These are phyloP conservation scores for Amphimallon solstitiale DNA, from an alignment of 2,888 invertebrate species.

Conservation along the genomic window DNA sequence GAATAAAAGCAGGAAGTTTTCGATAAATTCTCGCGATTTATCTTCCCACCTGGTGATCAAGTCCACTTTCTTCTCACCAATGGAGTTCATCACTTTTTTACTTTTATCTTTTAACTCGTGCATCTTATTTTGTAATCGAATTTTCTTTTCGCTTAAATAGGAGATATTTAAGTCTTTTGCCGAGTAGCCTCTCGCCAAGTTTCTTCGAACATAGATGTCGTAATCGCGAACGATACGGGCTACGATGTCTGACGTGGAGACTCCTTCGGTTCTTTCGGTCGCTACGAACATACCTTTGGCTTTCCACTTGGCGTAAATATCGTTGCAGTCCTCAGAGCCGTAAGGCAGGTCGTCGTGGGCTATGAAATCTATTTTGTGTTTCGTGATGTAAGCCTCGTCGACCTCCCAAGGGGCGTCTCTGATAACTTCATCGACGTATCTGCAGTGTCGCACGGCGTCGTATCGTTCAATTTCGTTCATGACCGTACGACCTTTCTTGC, in stretches of 20 bases:
- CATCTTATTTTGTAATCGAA: conserved; percentile 96
- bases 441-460: conserved; percentile 97
- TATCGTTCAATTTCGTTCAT: conserved; percentile 97
- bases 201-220: conserved; percentile 96
- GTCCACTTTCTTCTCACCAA: conserved; percentile 88
- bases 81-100: conserved; percentile 82
- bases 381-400: conserved; percentile 87
- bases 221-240: conserved; percentile 98
- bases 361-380: conserved; percentile 98
- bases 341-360: conserved; percentile 99
- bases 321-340: conserved; percentile 82
- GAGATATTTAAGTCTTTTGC: conserved; percentile 99
- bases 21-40: conserved; percentile 96
- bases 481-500: conserved; percentile 92
- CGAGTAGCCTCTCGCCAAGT: conserved; percentile 96
- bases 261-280: conserved; percentile 92
- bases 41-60: conserved; percentile 98
- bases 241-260: conserved; percentile 98
- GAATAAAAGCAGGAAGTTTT: conserved; percentile 93
- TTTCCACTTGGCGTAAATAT: conserved; percentile 90
- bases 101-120: conserved; percentile 94
- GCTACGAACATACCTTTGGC: conserved; percentile 97
- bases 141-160: conserved; percentile 97
- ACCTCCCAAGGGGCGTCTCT: conserved; percentile 96
- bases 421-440: conserved; percentile 97